phyloP scores from a whole-genome alignment of 2,888 invertebrate genomes.

The Plagiodera versicolora region DNA sequence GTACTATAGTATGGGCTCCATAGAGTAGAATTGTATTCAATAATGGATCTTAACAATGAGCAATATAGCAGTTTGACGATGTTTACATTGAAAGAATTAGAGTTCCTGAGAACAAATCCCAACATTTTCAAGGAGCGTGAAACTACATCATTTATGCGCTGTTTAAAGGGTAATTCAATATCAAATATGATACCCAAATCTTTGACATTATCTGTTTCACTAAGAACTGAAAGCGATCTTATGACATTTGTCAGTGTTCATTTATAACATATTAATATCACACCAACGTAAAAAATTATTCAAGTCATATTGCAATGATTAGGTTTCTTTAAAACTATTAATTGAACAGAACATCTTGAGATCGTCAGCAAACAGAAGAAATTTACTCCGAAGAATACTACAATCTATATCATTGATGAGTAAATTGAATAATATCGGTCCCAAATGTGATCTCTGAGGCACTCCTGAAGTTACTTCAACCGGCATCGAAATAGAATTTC shows the following conservation, averaged over 20 bases:
- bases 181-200: no score
- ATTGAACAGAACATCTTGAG: not conserved
- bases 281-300: conserved; percentile 2
- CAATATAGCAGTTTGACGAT: not conserved
- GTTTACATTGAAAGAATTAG: no score
- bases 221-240: not conserved
- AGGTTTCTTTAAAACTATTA: not conserved
- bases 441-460: conserved; percentile 1
- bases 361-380: conserved; percentile 1
- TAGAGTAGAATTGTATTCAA: not conserved
- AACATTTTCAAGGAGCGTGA: not conserved
- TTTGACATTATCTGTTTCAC: not conserved
- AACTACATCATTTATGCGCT: not conserved
- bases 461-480: not conserved
- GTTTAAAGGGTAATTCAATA: not conserved
- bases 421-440: not conserved
- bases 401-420: not conserved
- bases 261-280: not conserved
- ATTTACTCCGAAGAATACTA: no score
- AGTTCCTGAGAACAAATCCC: no score
- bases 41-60: not conserved
- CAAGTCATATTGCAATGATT: conserved; percentile 1
- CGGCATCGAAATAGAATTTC: not conserved
- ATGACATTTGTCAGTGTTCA: not conserved
- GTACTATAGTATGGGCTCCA: not conserved